A percentile compares a stretch with the other conserved stretches of the same genome.
Evolutionary conservation across 2,113 vertebrate genomes (phyloP).

Genomic region (Xyliphius kryptos): DNA sequence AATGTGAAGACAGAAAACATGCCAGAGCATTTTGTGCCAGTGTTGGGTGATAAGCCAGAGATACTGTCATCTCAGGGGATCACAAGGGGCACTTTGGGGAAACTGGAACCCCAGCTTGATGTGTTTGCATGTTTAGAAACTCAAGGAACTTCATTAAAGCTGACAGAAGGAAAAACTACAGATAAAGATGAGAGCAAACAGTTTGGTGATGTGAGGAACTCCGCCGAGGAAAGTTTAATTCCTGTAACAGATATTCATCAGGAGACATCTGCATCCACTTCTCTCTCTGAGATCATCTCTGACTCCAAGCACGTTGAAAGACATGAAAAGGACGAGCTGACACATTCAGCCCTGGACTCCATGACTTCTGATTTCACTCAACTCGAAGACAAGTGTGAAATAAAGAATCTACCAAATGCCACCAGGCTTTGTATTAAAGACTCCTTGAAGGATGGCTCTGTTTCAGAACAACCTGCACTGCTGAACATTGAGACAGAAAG

Average conservation of each 20-base stretch:
- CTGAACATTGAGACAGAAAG: constrained; percentile 19
- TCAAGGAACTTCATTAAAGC: not conserved
- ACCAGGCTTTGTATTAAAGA: constrained; percentile 3
- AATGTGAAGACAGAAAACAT: constrained; percentile 16
- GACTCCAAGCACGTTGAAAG: not conserved
- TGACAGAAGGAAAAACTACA: not conserved
- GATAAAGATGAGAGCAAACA: not conserved
- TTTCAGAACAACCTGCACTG: not conserved
- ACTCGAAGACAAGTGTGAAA: not conserved
- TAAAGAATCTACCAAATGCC: constrained; percentile 2
- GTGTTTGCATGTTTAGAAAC: constrained; percentile 1
- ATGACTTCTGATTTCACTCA: constrained; percentile 8
- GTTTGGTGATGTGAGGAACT: not conserved
- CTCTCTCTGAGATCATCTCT: constrained; percentile 11
- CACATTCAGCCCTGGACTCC: constrained; percentile 1
- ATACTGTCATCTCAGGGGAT: constrained; percentile 4
- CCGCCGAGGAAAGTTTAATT: not conserved
- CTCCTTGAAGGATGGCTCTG: not conserved
- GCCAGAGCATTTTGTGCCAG: constrained; percentile 6
- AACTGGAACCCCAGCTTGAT: not conserved
- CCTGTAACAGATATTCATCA: constrained; percentile 8
- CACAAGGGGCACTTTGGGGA: not conserved
- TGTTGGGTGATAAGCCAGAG: not conserved
- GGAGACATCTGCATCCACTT: constrained; percentile 29
- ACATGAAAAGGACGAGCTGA: constrained; percentile 1